Conservation (phyloP, 2,797 vertebrate genomes). For the Pseudochirops corinnae region DNA sequence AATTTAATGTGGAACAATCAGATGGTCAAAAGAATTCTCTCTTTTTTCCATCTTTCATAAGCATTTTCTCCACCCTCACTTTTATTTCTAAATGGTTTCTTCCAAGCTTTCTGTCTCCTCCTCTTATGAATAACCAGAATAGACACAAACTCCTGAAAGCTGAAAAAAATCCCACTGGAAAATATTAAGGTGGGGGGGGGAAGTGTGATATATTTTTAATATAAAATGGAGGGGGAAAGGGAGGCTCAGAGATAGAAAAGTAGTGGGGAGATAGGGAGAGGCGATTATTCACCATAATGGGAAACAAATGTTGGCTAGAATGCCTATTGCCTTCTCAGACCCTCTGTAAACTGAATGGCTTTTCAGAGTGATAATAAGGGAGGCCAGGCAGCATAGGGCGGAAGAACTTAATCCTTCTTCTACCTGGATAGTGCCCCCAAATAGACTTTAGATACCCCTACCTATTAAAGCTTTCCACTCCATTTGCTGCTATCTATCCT, state of each 20-base stretch:
- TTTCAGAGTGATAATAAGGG: constrained; percentile 78
- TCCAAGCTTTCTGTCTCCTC: constrained; percentile 58
- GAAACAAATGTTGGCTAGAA: constrained; percentile 90
- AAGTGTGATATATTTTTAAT: constrained; percentile 85
- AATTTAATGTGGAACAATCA: not conserved
- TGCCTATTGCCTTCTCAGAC: constrained; percentile 80
- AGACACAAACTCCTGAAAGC: constrained; percentile 68
- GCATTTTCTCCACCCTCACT: constrained; percentile 56
- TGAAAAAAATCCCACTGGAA: constrained; percentile 82
- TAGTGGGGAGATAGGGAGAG: constrained; percentile 79
- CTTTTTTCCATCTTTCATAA: not conserved
- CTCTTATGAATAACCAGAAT: constrained; percentile 70
- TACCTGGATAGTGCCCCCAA: constrained; percentile 47
- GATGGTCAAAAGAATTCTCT: not conserved
- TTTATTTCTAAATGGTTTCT: constrained; percentile 67
- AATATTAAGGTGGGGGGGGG: constrained; percentile 83
- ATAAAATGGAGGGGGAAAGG: constrained; percentile 70
- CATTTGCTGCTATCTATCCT: not conserved
- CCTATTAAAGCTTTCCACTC: not conserved
- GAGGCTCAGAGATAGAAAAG: constrained; percentile 70
- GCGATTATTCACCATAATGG: constrained; percentile 89
- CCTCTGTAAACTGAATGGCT: constrained; percentile 81
- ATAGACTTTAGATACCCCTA: not conserved
- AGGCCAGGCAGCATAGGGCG: constrained; percentile 66
- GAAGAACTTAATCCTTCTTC: constrained; percentile 79